Evolutionary conservation across 2,888 invertebrate species (phyloP).

Genomic region (Elaeidobius kamerunicus): DNA sequence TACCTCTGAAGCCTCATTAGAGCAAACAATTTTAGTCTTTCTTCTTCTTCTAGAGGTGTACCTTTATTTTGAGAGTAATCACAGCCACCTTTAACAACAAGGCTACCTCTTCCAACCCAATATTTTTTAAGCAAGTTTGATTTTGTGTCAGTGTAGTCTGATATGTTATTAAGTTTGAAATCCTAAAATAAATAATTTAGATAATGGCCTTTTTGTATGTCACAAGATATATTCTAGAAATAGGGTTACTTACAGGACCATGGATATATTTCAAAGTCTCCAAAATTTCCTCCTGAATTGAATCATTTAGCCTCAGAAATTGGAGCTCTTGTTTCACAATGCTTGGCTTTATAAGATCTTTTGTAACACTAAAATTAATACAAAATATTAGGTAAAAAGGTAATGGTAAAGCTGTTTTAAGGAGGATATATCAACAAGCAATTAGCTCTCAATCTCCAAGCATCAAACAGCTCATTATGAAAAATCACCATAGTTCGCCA

Average conservation of each 20-base stretch:
- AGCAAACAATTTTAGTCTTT: slow-evolving; percentile 68
- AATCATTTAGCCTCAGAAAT: slow-evolving; percentile 63
- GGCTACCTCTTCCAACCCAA: slow-evolving; percentile 74
- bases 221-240: no score
- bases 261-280: slow-evolving; percentile 72
- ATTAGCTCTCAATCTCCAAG: no score
- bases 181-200: no score
- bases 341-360: slow-evolving; percentile 3
- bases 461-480: no score
- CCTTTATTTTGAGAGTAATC: slow-evolving; percentile 63
- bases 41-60: slow-evolving; percentile 58
- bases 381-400: no score
- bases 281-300: slow-evolving; percentile 69
- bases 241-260: slow-evolving; percentile 68
- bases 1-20: slow-evolving; percentile 69
- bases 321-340: slow-evolving; percentile 73
- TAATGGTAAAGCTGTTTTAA: no score
- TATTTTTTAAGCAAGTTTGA: slow-evolving; percentile 66
- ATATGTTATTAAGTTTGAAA: slow-evolving; percentile 51
- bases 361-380: slow-evolving; percentile 19
- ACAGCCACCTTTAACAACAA: slow-evolving; percentile 69
- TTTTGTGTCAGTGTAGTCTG: slow-evolving; percentile 61
- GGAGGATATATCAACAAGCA: no score
- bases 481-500: no score
- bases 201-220: no score